Evolutionary conservation across 2,888 invertebrate species (phyloP).

Genomic region (Limnephilus rhombicus): DNA sequence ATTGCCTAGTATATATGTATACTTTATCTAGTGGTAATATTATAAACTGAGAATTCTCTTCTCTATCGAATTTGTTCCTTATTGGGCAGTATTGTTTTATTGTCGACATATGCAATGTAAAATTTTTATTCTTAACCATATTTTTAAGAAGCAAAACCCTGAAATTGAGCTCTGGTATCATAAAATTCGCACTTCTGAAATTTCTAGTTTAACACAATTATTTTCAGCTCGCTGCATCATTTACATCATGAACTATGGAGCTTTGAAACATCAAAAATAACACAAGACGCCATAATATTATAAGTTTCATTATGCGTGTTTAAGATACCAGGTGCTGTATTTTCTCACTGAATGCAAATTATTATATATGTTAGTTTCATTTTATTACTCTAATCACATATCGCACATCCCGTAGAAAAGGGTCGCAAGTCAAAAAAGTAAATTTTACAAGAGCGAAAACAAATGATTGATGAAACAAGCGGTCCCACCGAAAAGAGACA

Average conservation of each 20-base stretch:
- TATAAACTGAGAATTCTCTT: too few relatives aligned
- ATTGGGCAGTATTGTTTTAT: too few relatives aligned
- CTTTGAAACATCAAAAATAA: neutral
- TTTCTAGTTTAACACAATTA: neutral
- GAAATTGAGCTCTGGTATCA: neutral
- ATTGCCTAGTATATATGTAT: too few relatives aligned
- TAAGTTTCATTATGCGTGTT: neutral
- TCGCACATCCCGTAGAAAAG: neutral
- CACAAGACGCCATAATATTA: neutral
- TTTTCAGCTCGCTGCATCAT: neutral
- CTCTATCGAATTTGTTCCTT: too few relatives aligned
- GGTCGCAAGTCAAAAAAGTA: too few relatives aligned
- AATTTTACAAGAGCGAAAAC: too few relatives aligned
- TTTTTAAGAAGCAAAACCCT: neutral
- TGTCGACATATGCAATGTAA: too few relatives aligned
- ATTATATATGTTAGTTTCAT: neutral
- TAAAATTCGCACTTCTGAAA: neutral
- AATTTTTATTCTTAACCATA: neutral
- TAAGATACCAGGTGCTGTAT: neutral
- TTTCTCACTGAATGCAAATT: constrained; percentile 6
- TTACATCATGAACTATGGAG: neutral
- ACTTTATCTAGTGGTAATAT: too few relatives aligned
- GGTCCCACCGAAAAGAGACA: too few relatives aligned
- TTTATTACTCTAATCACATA: constrained; percentile 6
- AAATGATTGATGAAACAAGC: too few relatives aligned